phyloP scores from a whole-genome alignment of 2,888 invertebrate genomes.

The Nudaria mundana region DNA sequence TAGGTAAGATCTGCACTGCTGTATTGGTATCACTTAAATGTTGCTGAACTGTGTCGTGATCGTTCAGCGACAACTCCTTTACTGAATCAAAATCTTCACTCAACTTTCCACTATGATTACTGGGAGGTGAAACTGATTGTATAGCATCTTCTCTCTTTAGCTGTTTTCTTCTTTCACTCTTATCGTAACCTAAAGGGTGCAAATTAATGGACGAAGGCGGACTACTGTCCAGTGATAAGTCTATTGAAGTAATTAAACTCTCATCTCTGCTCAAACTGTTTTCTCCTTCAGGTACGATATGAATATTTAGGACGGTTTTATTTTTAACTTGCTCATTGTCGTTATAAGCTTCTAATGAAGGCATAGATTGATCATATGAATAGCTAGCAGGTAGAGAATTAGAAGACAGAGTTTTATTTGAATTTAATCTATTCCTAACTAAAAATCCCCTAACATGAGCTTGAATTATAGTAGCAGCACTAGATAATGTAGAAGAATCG shows the following conservation, averaged over 20 bases:
- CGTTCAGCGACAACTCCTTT: conserved; percentile 47
- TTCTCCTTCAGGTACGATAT: conserved; percentile 66
- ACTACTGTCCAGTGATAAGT: conserved; percentile 66
- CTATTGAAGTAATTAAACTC: conserved; percentile 66
- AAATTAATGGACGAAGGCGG: conserved; percentile 66
- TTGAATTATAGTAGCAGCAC: conserved; percentile 84
- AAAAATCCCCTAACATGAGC: conserved; percentile 86
- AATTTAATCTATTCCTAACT: conserved; percentile 77
- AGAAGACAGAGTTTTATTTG: conserved; percentile 62
- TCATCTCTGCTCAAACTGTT: conserved; percentile 68
- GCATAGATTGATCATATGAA: conserved; percentile 53
- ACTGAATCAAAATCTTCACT: conserved; percentile 71
- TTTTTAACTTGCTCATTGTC: conserved; percentile 53
- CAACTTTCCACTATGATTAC: conserved; percentile 69
- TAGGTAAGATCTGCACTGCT: conserved; percentile 5
- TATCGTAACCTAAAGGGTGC: conserved; percentile 67
- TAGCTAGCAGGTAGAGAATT: conserved; percentile 53
- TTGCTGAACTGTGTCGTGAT: conserved; percentile 19
- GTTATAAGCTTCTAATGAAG: conserved; percentile 47
- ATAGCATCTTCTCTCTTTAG: conserved; percentile 76
- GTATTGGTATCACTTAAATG: conserved; percentile 13
- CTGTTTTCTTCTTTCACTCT: conserved; percentile 68
- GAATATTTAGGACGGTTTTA: conserved; percentile 72
- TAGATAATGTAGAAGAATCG: conserved; percentile 74
- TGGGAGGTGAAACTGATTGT: conserved; percentile 72